Conservation (phyloP, 2,797 vertebrate genomes). For the Chrysocyon brachyurus region DNA sequence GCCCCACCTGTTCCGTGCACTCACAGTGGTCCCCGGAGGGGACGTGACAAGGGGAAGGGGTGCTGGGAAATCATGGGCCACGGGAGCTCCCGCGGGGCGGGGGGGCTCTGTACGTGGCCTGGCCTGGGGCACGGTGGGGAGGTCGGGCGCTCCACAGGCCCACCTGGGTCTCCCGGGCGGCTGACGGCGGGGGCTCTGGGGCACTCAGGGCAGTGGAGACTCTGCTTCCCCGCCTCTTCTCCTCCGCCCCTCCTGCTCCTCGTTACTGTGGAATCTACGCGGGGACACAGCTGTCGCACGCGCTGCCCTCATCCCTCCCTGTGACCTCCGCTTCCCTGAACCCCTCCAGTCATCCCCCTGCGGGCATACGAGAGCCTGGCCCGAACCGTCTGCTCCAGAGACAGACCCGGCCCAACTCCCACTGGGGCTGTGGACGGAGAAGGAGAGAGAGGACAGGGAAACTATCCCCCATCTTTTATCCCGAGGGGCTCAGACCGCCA, state of each 20-base stretch:
- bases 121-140: neutral
- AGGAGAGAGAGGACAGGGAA: neutral
- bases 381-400: neutral
- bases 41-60: neutral
- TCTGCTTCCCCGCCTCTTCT: neutral
- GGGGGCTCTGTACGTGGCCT: neutral
- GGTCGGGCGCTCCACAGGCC: neutral
- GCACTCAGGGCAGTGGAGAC: neutral
- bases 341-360: neutral
- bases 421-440: neutral
- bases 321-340: neutral
- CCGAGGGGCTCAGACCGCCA: neutral
- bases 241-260: neutral
- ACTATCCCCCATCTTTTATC: neutral
- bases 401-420: neutral
- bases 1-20: neutral
- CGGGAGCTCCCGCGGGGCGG: neutral
- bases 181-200: neutral
- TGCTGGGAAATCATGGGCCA: neutral
- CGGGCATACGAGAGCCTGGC: neutral
- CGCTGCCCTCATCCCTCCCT: neutral
- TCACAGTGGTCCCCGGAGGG: constrained; percentile 18
- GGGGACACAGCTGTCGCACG: neutral
- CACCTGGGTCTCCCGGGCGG: neutral
- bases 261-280: neutral